Conservation (phyloP, 1,140 invertebrate species). For the Drosophila elegans region DNA sequence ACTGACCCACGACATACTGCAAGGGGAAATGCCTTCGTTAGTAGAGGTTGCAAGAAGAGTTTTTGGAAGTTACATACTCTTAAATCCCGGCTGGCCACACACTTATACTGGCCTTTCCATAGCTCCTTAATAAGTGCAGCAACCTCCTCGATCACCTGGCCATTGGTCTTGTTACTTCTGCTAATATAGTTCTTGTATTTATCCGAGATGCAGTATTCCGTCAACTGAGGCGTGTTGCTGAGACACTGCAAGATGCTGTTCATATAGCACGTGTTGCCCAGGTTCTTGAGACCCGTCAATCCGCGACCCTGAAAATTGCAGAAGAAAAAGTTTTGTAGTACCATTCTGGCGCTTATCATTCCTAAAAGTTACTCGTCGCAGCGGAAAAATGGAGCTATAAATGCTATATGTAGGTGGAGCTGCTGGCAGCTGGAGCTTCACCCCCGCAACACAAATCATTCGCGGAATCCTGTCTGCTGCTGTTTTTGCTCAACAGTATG, state of each 20-base stretch:
- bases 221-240: constrained; percentile 90
- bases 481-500: constrained; percentile 31
- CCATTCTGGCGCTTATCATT: neutral
- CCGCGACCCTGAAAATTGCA: constrained; percentile 87
- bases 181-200: constrained; percentile 87
- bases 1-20: constrained; percentile 90
- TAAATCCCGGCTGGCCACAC: constrained; percentile 91
- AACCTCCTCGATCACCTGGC: constrained; percentile 90
- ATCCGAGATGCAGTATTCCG: constrained; percentile 90
- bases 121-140: constrained; percentile 90
- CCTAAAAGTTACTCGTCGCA: constrained; percentile 60
- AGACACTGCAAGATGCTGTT: constrained; percentile 98
- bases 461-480: constrained; percentile 26
- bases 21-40: constrained; percentile 46
- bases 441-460: constrained; percentile 76
- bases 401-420: constrained; percentile 61
- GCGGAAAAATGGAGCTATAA: constrained; percentile 71
- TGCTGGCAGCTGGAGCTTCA: constrained; percentile 68
- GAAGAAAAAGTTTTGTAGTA: neutral
- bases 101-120: constrained; percentile 91
- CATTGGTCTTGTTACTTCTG: constrained; percentile 86
- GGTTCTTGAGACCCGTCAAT: constrained; percentile 93
- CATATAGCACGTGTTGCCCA: constrained; percentile 99
- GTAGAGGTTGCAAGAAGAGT: too few relatives aligned
- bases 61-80: constrained; percentile 68